phyloP scores from a whole-genome alignment of 2,113 vertebrate genomes.

The Pardalotus punctatus region DNA sequence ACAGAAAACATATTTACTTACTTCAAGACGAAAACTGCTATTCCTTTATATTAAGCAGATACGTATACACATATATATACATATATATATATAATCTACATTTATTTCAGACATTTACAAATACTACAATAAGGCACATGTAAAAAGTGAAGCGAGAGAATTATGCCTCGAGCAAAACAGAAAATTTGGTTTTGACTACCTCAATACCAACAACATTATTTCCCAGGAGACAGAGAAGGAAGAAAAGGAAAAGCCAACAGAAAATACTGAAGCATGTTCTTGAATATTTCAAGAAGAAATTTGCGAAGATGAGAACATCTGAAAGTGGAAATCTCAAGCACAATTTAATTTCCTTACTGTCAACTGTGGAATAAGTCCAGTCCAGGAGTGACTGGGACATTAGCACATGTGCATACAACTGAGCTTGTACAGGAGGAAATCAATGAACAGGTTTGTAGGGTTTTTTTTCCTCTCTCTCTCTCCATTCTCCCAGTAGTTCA shows the following conservation, averaged over 20 bases:
- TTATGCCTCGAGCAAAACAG: not conserved
- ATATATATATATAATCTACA: not conserved
- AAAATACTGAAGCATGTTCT: not conserved
- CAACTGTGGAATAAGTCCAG: not conserved
- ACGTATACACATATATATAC: not conserved
- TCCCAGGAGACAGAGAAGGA: not conserved
- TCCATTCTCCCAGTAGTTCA: not conserved
- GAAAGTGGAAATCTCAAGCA: not conserved
- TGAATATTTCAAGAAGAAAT: constrained; percentile 6
- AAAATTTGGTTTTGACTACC: constrained; percentile 1
- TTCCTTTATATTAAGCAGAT: not conserved
- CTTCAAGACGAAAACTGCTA: not conserved
- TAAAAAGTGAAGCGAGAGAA: not conserved
- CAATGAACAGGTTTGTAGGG: not conserved
- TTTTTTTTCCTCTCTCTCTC: not conserved
- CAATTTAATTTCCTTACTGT: not conserved
- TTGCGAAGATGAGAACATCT: not conserved
- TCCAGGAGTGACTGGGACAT: not conserved
- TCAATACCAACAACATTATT: not conserved
- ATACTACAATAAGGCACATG: not conserved
- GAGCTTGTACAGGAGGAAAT: not conserved
- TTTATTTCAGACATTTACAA: not conserved
- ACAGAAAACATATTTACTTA: not conserved
- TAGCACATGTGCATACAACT: not conserved
- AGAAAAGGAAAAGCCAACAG: not conserved